Conservation (phyloP, 1,140 invertebrate species). For the Temnothorax curvispinosus region DNA sequence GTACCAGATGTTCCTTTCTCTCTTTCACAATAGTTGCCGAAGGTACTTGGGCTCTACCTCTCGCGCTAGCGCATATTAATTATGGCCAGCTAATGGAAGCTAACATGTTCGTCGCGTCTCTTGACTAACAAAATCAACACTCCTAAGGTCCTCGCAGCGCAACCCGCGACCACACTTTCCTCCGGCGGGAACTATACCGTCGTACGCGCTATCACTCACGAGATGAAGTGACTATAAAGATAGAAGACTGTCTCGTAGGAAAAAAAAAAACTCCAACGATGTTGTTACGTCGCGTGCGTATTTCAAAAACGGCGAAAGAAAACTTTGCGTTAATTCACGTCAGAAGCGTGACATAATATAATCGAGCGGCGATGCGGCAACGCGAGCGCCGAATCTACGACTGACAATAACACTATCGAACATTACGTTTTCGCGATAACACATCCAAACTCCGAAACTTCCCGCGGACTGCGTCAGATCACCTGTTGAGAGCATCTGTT, state of each 20-base stretch:
- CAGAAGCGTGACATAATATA: background rate
- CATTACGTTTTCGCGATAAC: constrained; percentile 40
- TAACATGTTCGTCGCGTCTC: constrained; percentile 19
- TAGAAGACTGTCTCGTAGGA: background rate
- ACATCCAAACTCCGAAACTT: background rate
- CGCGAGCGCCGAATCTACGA: constrained; percentile 11
- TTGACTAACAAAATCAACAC: constrained; percentile 25
- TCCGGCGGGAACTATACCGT: background rate
- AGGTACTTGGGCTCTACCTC: constrained; percentile 41
- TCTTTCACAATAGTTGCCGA: constrained; percentile 73
- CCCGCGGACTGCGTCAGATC: background rate
- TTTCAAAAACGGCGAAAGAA: background rate
- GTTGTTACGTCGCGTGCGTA: background rate
- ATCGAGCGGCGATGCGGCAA: background rate
- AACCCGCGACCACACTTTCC: constrained; percentile 6
- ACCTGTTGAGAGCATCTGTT: background rate
- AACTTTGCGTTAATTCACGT: background rate
- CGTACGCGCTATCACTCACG: background rate
- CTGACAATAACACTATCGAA: constrained; percentile 39
- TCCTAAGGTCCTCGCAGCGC: background rate
- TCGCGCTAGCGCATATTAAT: constrained; percentile 62
- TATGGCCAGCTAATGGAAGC: constrained; percentile 44
- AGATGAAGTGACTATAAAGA: too few relatives aligned
- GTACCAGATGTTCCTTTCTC: constrained; percentile 75
- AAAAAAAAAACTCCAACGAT: background rate